phyloP scores from a whole-genome alignment of 2,797 vertebrate species.

The Iguana delicatissima region DNA sequence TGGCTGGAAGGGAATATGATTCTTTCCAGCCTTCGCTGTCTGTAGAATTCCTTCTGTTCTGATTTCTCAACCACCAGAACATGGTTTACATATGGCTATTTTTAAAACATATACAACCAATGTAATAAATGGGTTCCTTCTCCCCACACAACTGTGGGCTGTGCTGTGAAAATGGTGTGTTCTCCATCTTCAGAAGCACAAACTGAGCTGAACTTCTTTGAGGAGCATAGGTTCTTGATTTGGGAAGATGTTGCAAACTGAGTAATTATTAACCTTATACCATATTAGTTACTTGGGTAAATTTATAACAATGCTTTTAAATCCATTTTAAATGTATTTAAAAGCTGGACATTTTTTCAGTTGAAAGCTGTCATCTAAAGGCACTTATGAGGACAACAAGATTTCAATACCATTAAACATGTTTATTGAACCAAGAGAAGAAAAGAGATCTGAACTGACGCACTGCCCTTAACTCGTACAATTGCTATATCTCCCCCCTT shows the following conservation, averaged over 20 bases:
- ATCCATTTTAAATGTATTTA: background rate
- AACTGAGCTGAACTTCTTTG: background rate
- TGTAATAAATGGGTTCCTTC: background rate
- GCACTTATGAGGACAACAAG: fast-evolving
- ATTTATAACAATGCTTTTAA: background rate
- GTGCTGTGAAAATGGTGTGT: background rate
- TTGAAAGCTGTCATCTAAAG: fast-evolving
- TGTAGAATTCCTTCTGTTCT: background rate
- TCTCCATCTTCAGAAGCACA: background rate
- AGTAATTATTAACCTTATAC: background rate
- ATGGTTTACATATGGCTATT: background rate
- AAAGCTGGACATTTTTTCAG: slow-evolving; percentile 7
- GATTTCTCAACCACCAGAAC: background rate
- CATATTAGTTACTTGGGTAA: background rate
- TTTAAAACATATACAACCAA: background rate
- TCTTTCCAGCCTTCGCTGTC: background rate
- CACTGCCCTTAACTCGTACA: fast-evolving
- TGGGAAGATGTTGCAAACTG: background rate
- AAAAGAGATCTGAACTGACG: fast-evolving
- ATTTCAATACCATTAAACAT: background rate
- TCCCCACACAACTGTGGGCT: background rate
- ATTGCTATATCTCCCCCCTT: background rate
- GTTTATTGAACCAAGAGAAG: background rate
- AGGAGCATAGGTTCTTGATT: background rate
- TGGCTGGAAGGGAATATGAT: background rate